Conservation (phyloP, 2,113 vertebrate species). For the Boulengeromyrus knoepffleri region DNA sequence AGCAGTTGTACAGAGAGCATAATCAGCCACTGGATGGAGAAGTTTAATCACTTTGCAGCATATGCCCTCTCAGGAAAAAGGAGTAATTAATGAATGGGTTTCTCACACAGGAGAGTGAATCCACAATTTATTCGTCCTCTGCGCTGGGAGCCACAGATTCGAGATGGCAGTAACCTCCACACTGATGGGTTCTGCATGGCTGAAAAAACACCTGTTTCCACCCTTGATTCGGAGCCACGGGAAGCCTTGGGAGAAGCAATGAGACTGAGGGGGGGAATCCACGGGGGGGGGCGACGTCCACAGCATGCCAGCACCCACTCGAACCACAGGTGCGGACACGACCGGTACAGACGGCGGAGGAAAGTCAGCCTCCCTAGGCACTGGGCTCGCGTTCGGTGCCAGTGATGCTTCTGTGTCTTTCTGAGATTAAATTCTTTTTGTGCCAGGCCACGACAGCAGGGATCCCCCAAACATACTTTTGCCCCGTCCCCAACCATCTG, state of each 20-base stretch:
- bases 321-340: neutral
- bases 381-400: neutral
- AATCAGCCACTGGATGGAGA: constrained; percentile 28
- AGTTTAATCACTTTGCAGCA: constrained; percentile 27
- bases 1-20: constrained; percentile 5
- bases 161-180: neutral
- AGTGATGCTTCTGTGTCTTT: neutral
- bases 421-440: neutral
- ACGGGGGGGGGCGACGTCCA: neutral
- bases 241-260: neutral
- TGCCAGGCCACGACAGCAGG: neutral
- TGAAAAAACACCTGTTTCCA: neutral
- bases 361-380: neutral
- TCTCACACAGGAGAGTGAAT: constrained; percentile 7
- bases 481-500: neutral
- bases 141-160: neutral
- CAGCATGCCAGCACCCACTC: neutral
- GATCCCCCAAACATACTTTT: neutral
- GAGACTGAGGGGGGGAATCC: neutral
- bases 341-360: neutral
- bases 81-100: constrained; percentile 28
- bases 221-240: neutral
- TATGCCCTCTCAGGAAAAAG: constrained; percentile 14
- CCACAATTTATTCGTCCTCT: constrained; percentile 8
- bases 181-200: neutral